Percentiles rank a stretch among this genome's conserved stretches.
Conservation (phyloP, 2,797 vertebrate species). For the Lagorchestes hirsutus region DNA sequence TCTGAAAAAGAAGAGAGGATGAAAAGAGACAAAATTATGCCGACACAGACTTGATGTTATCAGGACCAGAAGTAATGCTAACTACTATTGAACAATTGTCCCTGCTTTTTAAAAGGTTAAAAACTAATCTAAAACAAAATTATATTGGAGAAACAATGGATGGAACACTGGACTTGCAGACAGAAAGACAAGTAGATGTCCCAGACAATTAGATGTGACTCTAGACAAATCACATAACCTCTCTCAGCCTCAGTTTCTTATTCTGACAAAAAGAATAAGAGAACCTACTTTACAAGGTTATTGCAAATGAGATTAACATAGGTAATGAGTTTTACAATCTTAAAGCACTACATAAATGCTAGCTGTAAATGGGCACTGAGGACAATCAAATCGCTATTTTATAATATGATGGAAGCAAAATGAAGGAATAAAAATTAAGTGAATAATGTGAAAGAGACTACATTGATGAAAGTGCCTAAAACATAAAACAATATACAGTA, state of each 20-base stretch:
- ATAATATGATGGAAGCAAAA: constrained; percentile 2
- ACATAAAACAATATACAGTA: not conserved
- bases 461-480: constrained; percentile 18
- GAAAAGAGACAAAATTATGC: constrained; percentile 1
- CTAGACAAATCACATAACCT: not conserved
- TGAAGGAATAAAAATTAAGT: constrained; percentile 8
- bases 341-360: not conserved
- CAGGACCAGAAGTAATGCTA: not conserved
- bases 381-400: not conserved
- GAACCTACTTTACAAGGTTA: not conserved
- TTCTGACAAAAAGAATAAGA: not conserved
- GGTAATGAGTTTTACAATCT: not conserved
- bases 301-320: not conserved
- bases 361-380: not conserved
- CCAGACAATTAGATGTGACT: too few relatives aligned
- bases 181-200: not conserved
- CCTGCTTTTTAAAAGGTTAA: not conserved
- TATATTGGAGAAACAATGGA: not conserved
- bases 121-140: not conserved
- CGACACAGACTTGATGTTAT: not conserved
- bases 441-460: constrained; percentile 7
- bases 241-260: not conserved
- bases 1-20: constrained; percentile 11
- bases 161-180: not conserved
- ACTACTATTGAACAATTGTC: not conserved